A percentile compares a stretch with the other conserved stretches of the same genome.
Conservation (phyloP, 2,797 vertebrate genomes). For the Leontopithecus rosalia region DNA sequence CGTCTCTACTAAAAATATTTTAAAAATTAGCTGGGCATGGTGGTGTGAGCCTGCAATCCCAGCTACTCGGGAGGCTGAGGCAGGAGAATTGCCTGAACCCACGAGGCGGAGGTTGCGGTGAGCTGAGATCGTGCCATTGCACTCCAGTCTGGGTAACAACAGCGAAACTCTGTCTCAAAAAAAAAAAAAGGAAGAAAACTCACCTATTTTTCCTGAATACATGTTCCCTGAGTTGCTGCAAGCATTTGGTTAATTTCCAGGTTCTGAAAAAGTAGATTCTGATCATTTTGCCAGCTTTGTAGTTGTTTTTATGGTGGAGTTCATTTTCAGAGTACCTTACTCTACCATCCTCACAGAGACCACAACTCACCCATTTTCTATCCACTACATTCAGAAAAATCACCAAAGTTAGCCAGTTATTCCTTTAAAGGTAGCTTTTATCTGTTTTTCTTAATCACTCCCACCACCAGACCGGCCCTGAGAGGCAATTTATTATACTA, state of each 20-base stretch:
- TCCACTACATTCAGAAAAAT: neutral
- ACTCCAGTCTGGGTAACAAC: too few species aligned
- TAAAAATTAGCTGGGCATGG: too few species aligned
- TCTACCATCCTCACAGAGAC: neutral
- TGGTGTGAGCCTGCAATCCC: too few species aligned
- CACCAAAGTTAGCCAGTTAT: neutral
- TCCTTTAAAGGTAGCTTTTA: neutral
- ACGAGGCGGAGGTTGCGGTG: too few species aligned
- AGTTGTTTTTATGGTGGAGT: neutral
- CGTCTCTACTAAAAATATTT: too few species aligned
- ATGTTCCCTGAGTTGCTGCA: neutral
- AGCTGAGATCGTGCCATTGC: too few species aligned
- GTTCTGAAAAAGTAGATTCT: neutral
- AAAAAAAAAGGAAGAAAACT: neutral
- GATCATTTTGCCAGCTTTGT: neutral
- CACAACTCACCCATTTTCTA: neutral
- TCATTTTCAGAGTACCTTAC: neutral
- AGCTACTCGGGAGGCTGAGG: too few species aligned
- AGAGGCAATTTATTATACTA: neutral
- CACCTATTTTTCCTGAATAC: neutral
- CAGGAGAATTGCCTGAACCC: too few species aligned
- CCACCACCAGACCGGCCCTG: neutral
- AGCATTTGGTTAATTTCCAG: neutral
- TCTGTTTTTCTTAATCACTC: neutral
- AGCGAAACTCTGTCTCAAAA: too few species aligned